phyloP scores from a whole-genome alignment of 2,797 vertebrate genomes.

The Coluber constrictor region DNA sequence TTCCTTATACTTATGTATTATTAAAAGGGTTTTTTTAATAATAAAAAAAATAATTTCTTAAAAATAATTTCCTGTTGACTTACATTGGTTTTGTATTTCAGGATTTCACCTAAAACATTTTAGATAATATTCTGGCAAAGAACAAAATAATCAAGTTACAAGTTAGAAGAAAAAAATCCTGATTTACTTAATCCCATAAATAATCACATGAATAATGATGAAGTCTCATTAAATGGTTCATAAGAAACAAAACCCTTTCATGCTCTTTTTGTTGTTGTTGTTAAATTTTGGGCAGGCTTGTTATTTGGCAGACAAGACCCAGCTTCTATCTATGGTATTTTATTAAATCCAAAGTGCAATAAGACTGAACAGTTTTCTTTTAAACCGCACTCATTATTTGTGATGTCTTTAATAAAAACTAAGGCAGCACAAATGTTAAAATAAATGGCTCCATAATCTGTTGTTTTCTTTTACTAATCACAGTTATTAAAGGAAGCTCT shows the following conservation, averaged over 20 bases:
- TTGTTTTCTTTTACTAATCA: slow-evolving; percentile 65
- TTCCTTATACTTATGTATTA: not conserved
- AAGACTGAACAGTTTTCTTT: slow-evolving; percentile 55
- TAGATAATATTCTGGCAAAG: not conserved
- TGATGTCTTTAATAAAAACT: slow-evolving; percentile 55
- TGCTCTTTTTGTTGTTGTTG: slow-evolving; percentile 47
- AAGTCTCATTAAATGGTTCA: slow-evolving; percentile 61
- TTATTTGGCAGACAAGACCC: slow-evolving; percentile 59
- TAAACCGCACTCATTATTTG: slow-evolving; percentile 39
- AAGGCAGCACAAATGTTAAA: slow-evolving; percentile 65
- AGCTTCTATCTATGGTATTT: slow-evolving; percentile 37
- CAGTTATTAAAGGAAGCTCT: slow-evolving; percentile 59
- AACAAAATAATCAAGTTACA: slow-evolving; percentile 46
- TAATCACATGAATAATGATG: slow-evolving; percentile 65
- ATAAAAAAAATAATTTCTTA: not conserved
- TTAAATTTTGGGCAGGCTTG: slow-evolving; percentile 30
- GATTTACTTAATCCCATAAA: slow-evolving; percentile 54
- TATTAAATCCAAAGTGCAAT: slow-evolving; percentile 40
- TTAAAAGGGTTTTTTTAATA: not conserved
- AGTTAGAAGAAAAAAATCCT: slow-evolving; percentile 50
- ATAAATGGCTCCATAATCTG: slow-evolving; percentile 51
- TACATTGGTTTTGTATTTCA: slow-evolving; percentile 3
- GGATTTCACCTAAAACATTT: not conserved
- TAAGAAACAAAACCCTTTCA: slow-evolving; percentile 55
- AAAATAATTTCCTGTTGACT: not conserved